These are phyloP conservation scores for Sylvietta virens DNA, from an alignment of 2,113 vertebrate genomes.

Conservation along the genomic window DNA sequence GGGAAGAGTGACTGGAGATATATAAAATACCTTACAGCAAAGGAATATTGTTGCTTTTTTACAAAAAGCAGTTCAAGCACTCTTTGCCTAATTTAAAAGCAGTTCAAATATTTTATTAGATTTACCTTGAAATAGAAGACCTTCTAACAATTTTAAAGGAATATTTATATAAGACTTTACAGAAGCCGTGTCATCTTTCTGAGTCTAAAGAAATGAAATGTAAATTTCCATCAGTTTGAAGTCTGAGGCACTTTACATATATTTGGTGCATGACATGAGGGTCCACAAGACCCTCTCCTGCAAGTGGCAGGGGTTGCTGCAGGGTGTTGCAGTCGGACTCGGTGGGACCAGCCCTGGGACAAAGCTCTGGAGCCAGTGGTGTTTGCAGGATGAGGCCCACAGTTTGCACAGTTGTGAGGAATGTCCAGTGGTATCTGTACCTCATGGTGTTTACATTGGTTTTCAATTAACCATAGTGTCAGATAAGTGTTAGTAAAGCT, in stretches of 20 bases:
- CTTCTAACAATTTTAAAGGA: neutral
- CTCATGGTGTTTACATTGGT: neutral
- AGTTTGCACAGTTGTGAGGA: neutral
- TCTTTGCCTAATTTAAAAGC: neutral
- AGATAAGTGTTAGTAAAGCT: neutral
- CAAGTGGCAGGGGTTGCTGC: neutral
- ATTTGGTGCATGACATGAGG: neutral
- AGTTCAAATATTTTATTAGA: neutral
- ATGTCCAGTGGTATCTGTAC: neutral
- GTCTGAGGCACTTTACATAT: neutral
- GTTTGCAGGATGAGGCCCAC: neutral
- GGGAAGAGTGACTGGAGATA: neutral
- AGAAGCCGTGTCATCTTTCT: neutral
- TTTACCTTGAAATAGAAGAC: neutral
- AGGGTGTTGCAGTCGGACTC: accelerated
- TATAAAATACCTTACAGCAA: neutral
- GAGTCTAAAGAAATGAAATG: neutral
- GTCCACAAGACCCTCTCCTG: neutral
- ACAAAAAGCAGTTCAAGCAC: neutral
- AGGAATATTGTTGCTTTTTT: neutral
- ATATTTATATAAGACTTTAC: conserved; percentile 10
- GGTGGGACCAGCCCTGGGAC: neutral
- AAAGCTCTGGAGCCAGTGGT: neutral
- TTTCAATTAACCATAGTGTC: neutral
- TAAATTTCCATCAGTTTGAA: neutral